Conservation (phyloP, 2,888 invertebrate species). For the Leistus spinibarbis region DNA sequence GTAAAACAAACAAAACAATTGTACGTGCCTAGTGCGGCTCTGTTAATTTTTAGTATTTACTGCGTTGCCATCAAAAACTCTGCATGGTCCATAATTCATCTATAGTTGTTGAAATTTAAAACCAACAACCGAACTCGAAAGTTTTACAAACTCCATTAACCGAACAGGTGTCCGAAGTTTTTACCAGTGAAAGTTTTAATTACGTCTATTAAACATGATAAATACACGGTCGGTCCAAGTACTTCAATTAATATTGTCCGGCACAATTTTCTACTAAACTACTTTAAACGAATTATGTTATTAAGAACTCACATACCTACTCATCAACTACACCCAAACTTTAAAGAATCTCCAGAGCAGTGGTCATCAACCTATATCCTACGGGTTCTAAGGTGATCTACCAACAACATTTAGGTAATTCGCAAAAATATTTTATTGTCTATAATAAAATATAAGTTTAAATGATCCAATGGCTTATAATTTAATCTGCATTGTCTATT, state of each 20-base stretch:
- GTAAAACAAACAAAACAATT: constrained; percentile 31
- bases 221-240: constrained; percentile 8
- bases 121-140: constrained; percentile 15
- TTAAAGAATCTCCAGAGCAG: no score
- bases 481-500: no score
- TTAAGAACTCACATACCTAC: not conserved
- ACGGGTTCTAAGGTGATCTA: no score
- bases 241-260: not conserved
- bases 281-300: not conserved
- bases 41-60: not conserved
- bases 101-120: constrained; percentile 36
- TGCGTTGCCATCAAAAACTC: not conserved
- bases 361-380: no score
- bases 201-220: constrained; percentile 36
- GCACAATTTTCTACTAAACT: not conserved
- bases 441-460: no score
- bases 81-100: constrained; percentile 28
- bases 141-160: constrained; percentile 30
- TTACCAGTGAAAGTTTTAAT: constrained; percentile 30
- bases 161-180: constrained; percentile 31
- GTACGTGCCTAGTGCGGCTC: not conserved
- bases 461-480: no score
- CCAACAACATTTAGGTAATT: no score
- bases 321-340: no score
- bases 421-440: no score